Percentiles rank a stretch among this genome's conserved stretches.
phyloP scores from a whole-genome alignment of 2,113 vertebrate species.

The Neolamprologus variostigma region DNA sequence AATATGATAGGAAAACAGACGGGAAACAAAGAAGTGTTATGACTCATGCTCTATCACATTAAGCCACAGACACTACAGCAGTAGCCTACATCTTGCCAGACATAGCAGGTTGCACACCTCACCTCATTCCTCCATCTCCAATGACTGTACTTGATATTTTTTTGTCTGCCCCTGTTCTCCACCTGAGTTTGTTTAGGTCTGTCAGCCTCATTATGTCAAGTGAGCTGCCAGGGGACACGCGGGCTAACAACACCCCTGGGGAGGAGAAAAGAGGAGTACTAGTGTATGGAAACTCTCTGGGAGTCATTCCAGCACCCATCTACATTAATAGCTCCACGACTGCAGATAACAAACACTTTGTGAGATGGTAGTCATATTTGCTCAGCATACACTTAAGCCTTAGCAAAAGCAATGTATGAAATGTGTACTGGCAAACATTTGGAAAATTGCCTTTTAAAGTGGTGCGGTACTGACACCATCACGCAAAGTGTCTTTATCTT shows the following conservation, averaged over 20 bases:
- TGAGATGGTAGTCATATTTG: slow-evolving; percentile 30
- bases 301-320: slow-evolving; percentile 50
- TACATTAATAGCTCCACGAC: slow-evolving; percentile 48
- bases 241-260: slow-evolving; percentile 48
- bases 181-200: slow-evolving; percentile 59
- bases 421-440: slow-evolving; percentile 21
- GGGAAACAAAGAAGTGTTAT: neutral
- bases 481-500: neutral
- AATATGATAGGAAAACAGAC: neutral
- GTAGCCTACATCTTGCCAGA: neutral
- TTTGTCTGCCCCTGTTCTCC: slow-evolving; percentile 4
- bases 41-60: neutral
- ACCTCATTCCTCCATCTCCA: neutral
- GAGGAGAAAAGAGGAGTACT: slow-evolving; percentile 11
- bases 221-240: slow-evolving; percentile 42
- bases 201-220: slow-evolving; percentile 59
- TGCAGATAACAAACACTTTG: slow-evolving; percentile 40
- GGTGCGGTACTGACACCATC: neutral
- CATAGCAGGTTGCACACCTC: neutral
- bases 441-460: slow-evolving; percentile 19
- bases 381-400: slow-evolving; percentile 11
- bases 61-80: neutral
- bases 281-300: slow-evolving; percentile 45
- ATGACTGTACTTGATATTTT: neutral
- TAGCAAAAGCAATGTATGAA: neutral